These are phyloP conservation scores for Tamias sibiricus DNA, from an alignment of 2,113 vertebrate genomes.

Conservation along the genomic window DNA sequence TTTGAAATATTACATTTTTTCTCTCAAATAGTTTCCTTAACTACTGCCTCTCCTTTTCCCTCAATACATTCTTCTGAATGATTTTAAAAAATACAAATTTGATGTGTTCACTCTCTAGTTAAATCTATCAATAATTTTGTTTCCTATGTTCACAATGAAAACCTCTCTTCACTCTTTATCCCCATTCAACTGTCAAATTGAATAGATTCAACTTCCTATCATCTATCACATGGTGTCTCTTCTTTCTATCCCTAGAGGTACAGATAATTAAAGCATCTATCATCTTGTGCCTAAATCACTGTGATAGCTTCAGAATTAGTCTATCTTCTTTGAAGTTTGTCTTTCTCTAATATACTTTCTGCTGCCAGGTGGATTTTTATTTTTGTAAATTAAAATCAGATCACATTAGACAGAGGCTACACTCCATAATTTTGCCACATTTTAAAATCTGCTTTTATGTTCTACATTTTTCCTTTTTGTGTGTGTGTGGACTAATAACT, in stretches of 20 bases:
- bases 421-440: not conserved
- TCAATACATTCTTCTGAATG: slow-evolving; percentile 23
- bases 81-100: slow-evolving; percentile 38
- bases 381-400: slow-evolving; percentile 18
- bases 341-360: slow-evolving; percentile 20
- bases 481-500: not conserved
- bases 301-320: slow-evolving; percentile 15
- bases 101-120: not conserved
- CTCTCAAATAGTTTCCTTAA: slow-evolving; percentile 39
- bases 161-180: not conserved
- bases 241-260: slow-evolving; percentile 12
- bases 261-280: slow-evolving; percentile 65
- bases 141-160: not conserved
- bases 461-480: not conserved
- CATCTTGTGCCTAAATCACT: slow-evolving; percentile 30
- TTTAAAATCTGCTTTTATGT: not conserved
- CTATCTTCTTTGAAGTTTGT: slow-evolving; percentile 1
- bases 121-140: slow-evolving; percentile 26
- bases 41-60: not conserved
- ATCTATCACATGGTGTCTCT: not conserved
- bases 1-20: slow-evolving; percentile 55
- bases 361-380: not conserved
- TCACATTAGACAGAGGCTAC: not conserved
- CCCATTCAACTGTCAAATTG: not conserved
- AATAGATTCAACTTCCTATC: not conserved